Percentiles rank a stretch among this genome's conserved stretches.
Conservation (phyloP, 2,113 vertebrate species). For the Acanthochromis polyacanthus region DNA sequence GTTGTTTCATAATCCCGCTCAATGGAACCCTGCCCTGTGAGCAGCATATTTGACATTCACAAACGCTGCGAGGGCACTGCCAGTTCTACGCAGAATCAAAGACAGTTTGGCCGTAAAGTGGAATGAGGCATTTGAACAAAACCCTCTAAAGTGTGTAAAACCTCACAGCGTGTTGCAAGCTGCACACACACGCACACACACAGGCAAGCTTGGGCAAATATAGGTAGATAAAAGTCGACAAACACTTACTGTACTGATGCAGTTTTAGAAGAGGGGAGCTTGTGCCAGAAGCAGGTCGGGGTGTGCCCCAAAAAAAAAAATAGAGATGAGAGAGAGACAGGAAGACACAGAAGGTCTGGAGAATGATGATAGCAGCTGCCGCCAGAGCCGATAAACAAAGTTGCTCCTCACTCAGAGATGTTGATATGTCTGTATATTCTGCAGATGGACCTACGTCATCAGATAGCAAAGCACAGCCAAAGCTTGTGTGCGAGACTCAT, state of each 20-base stretch:
- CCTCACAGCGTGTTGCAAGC: slow-evolving; percentile 58
- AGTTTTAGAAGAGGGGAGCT: slow-evolving; percentile 50
- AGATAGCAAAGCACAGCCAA: slow-evolving; percentile 38
- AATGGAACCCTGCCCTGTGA: slow-evolving; percentile 50
- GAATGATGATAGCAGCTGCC: slow-evolving; percentile 53
- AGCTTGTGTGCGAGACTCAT: slow-evolving; percentile 20
- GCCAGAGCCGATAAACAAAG: slow-evolving; percentile 64
- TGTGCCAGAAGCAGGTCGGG: slow-evolving; percentile 33
- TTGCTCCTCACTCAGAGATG: slow-evolving; percentile 40
- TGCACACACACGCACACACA: slow-evolving; percentile 26
- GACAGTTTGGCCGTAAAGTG: slow-evolving; percentile 40
- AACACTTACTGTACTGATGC: slow-evolving; percentile 50
- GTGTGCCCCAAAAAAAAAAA: slow-evolving; percentile 29
- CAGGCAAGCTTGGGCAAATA: slow-evolving; percentile 72
- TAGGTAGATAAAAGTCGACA: slow-evolving; percentile 62
- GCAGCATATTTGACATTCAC: slow-evolving; percentile 65
- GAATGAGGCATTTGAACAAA: slow-evolving; percentile 50
- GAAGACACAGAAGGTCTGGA: slow-evolving; percentile 34
- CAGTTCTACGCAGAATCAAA: slow-evolving; percentile 52
- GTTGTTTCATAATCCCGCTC: slow-evolving; percentile 60
- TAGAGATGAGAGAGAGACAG: slow-evolving; percentile 22
- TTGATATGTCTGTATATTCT: slow-evolving; percentile 52
- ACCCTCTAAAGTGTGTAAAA: slow-evolving; percentile 47
- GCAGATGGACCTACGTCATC: slow-evolving; percentile 55
- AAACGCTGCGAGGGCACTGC: slow-evolving; percentile 45